Evolutionary conservation across 2,113 vertebrate species (phyloP), one percentile per base, ranked within the genome.

Genomic region (Copsychus sechellarum): DNA sequence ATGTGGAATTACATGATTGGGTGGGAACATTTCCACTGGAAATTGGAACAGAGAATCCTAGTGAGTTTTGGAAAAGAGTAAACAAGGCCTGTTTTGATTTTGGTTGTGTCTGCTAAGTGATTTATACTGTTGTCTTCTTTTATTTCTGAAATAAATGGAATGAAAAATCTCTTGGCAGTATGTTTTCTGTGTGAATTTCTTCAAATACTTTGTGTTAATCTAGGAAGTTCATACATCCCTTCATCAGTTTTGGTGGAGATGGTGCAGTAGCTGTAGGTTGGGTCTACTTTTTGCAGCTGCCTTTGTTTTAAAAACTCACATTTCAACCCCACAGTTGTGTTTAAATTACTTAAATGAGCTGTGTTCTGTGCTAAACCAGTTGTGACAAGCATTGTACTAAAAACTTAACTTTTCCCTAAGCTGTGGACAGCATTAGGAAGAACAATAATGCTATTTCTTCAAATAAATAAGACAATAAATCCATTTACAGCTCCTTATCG

Each of bases 81-180:
- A 85, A 36, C 21, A 34, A 67, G 31, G 45, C 25, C 80, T 69
- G 13, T 66, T 78, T 24, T 67, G 6, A 53, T 88, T 73, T 25
- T 83, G 33, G 4, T 42, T 72, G 9, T 70, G 11, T 78, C 50
- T 95, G n/a, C 22, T 62, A 36, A 66, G 31, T 62, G 28, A 58
- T 56, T 91, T 51, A 11, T 34, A 3, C 18, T 81, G n/a, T 76
- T 81, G 34, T 76, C 16, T 11, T 74, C 65, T 89, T 74, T 33
- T 60, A 19, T 80, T 92, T 91, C 93, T 89, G 80, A 91, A 96
- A 95, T 96, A 95, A 96, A 77, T 33, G 9, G 57, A 70, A 78
- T 70, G 40, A 38, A 14, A 70, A 76, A 38, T 38, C 36, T 71
- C 36, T 45, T 53, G 50, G 88, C n/a, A 48, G 9, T 0, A 1